Conservation (phyloP, 2,888 invertebrate species). For the Caenorhabditis panamensis region DNA sequence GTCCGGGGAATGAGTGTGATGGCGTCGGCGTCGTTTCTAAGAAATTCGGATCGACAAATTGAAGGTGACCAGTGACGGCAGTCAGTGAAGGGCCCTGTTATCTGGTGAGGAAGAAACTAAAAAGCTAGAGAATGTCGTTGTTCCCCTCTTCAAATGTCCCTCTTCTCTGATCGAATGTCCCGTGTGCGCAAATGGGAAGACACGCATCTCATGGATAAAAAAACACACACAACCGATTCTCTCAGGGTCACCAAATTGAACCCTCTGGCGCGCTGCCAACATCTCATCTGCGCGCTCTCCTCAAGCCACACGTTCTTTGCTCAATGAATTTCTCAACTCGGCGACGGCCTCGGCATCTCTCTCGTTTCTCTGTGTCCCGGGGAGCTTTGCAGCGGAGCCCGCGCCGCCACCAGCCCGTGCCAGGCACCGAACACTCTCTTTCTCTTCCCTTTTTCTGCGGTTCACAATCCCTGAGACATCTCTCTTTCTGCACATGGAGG, state of each 20-base stretch:
- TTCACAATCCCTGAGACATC: constrained; percentile 24
- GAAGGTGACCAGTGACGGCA: constrained; percentile 10
- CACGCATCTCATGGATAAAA: background rate
- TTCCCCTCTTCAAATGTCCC: background rate
- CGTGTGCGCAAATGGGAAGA: constrained; percentile 18
- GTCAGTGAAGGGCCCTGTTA: constrained; percentile 8
- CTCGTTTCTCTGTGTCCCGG: constrained; percentile 40
- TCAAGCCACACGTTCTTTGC: constrained; percentile 11
- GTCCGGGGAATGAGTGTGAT: constrained; percentile 10
- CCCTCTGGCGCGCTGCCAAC: constrained; percentile 3
- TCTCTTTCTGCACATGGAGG: constrained; percentile 7
- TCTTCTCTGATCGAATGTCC: constrained; percentile 28
- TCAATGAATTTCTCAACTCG: constrained; percentile 29
- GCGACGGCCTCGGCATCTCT: constrained; percentile 4
- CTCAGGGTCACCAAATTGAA: constrained; percentile 9
- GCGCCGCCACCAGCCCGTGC: constrained; percentile 18
- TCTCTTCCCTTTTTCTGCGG: constrained; percentile 12
- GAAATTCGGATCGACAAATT: constrained; percentile 14
- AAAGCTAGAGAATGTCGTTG: background rate
- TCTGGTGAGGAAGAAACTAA: constrained; percentile 1
- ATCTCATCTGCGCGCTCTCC: background rate
- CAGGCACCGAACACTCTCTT: constrained; percentile 44
- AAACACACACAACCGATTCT: constrained; percentile 10
- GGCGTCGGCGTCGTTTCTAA: constrained; percentile 25
- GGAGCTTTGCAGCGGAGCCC: constrained; percentile 34